Evolutionary conservation across 2,797 vertebrate species (phyloP).

Genomic region (Poliocrania exsul): DNA sequence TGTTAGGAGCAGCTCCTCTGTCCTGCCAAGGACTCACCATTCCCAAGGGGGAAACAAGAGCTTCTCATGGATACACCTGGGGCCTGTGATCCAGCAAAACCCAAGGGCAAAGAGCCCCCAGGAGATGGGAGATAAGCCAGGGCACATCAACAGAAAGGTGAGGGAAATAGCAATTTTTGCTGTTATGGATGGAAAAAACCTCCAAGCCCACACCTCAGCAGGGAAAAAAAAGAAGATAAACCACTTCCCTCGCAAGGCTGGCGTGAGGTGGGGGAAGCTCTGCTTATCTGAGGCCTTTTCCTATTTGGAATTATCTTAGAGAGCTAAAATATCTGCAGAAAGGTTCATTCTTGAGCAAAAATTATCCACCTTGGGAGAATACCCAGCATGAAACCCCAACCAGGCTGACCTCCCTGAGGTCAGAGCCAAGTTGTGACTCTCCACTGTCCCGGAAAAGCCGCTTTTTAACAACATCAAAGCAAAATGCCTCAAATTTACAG

Average conservation of each 20-base stretch:
- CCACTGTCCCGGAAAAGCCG: constrained; percentile 8
- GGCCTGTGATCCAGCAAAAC: neutral
- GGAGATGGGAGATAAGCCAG: neutral
- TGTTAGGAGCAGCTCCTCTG: neutral
- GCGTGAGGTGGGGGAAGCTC: neutral
- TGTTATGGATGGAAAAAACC: neutral
- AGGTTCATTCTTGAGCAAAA: neutral
- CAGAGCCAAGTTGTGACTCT: neutral
- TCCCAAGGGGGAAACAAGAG: neutral
- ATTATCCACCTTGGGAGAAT: neutral
- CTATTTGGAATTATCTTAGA: neutral
- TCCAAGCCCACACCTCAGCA: neutral
- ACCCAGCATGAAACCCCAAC: neutral
- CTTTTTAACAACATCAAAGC: constrained; percentile 57
- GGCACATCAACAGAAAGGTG: neutral
- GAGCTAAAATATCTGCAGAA: neutral
- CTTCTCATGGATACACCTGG: neutral
- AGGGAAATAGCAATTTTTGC: neutral
- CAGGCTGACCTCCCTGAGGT: neutral
- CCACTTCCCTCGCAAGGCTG: neutral
- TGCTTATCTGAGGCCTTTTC: constrained; percentile 22
- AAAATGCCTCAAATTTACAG: constrained; percentile 58
- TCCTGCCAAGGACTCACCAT: neutral
- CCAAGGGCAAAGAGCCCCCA: constrained; percentile 6
- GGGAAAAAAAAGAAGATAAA: constrained; percentile 2